These are phyloP conservation scores for Dufourea novaeangliae DNA, from an alignment of 1,140 invertebrate genomes.

Conservation along the genomic window DNA sequence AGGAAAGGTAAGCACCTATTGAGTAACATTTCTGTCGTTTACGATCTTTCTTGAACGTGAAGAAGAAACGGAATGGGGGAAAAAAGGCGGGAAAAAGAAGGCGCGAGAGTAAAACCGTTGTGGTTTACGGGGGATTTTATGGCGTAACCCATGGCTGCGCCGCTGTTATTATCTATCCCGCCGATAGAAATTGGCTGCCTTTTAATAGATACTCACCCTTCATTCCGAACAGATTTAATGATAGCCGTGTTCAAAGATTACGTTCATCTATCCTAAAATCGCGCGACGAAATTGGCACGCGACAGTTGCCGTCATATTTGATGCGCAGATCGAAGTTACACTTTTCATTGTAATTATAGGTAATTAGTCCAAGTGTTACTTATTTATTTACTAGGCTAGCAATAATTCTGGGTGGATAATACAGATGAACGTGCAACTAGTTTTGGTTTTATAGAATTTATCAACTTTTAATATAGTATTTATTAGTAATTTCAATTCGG, in stretches of 20 bases:
- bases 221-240: constrained; percentile 33
- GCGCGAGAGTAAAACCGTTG: constrained; percentile 65
- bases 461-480: too few species aligned
- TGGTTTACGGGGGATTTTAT: constrained; percentile 67
- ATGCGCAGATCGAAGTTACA: too few species aligned
- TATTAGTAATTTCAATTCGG: too few species aligned
- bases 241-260: constrained; percentile 4
- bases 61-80: constrained; percentile 31
- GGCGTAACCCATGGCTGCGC: constrained; percentile 51
- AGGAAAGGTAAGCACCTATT: constrained; percentile 28
- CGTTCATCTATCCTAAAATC: neutral
- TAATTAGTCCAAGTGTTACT: too few species aligned
- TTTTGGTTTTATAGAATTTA: too few species aligned
- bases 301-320: too few species aligned
- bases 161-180: constrained; percentile 67
- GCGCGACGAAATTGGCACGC: neutral
- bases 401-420: too few species aligned
- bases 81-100: constrained; percentile 5
- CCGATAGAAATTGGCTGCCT: constrained; percentile 53
- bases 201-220: constrained; percentile 53
- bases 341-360: too few species aligned
- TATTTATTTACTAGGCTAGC: too few species aligned
- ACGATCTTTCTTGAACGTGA: constrained; percentile 48
- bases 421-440: too few species aligned
- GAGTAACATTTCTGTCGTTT: constrained; percentile 59